Base-by-base conservation (phyloP, 1,140 invertebrate species). In the Listronotus bonariensis region DNA sequence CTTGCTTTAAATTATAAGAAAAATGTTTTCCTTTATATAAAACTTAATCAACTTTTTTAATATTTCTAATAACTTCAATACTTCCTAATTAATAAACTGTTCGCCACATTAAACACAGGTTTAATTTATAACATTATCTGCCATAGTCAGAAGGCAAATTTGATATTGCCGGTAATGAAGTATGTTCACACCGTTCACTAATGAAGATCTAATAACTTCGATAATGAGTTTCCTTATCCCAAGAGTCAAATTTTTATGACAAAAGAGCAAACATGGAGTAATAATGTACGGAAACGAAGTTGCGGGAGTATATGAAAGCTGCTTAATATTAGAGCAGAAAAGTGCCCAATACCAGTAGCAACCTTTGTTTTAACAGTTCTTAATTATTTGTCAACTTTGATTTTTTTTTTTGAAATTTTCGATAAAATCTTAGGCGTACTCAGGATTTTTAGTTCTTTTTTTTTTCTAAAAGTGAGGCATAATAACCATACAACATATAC, bases 131-230 rank as follows among this genome's bases (percentile, higher is more conserved):
- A 57, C 54, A 40, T 43, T 57, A 57, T 57, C 54, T 20, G 12
- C 36, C 14, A 2, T n/a, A 6, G 15, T 46, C 51, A 55, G 43
- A 56, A 53, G 40, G 38, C 32, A 20, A 62, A 53, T 43, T 62
- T 53, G 59, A 62, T 62, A 62, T 62, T 62, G 49, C 10, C 49
- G 59, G 31, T 62, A 62, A 62, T 62, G 59, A 53, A 62, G 59
- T 45, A 40, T 53, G 59, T 62, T 62, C 59, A 62, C 51, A 62
- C 59, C 49, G 42, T 36, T 52, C 59, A 10, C 59, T 62, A 62
- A 62, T 62, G 59, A 49, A 42, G 52, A 62, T 62, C 59, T 62
- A 62, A 62, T 62, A 62, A 62, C 59, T 52, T 53, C 38, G 48
- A 34, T 62, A 62, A 62, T 62, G 59, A 62, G 59, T 62, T 53